Evolutionary conservation across 2,113 vertebrate genomes (phyloP).

Genomic region (Stigmatopora nigra): DNA sequence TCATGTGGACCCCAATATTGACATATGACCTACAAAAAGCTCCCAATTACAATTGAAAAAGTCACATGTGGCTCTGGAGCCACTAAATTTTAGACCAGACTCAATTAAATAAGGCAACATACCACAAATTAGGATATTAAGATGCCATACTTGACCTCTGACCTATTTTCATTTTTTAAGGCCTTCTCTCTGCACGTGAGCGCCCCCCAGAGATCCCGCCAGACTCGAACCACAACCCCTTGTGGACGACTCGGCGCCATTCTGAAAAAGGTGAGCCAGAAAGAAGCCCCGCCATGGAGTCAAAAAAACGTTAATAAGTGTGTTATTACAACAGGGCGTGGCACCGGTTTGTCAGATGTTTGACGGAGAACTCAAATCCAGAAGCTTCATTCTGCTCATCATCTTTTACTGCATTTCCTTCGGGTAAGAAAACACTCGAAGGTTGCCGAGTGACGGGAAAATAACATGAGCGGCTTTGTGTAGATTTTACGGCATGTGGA

Average conservation of each 20-base stretch:
- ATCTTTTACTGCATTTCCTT: slow-evolving; percentile 74
- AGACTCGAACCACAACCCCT: not conserved
- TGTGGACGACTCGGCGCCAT: not conserved
- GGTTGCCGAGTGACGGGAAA: too few relatives aligned
- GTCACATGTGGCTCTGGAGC: too few relatives aligned
- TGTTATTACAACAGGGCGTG: slow-evolving; percentile 34
- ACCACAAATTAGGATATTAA: too few relatives aligned
- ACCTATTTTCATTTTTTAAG: slow-evolving; percentile 26
- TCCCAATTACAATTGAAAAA: not conserved
- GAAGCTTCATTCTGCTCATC: slow-evolving; percentile 56
- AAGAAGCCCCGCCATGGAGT: not conserved
- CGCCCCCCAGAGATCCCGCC: slow-evolving; percentile 11
- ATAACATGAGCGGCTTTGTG: not conserved
- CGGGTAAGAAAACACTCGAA: slow-evolving; percentile 49
- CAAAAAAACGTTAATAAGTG: not conserved
- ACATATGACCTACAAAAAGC: too few relatives aligned
- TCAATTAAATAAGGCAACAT: too few relatives aligned
- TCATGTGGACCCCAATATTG: too few relatives aligned
- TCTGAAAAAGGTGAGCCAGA: slow-evolving; percentile 48
- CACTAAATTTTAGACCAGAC: too few relatives aligned
- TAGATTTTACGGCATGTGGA: slow-evolving; percentile 74
- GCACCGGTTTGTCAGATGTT: slow-evolving; percentile 60
- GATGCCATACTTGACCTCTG: too few relatives aligned
- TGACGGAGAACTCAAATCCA: slow-evolving; percentile 30
- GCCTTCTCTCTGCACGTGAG: slow-evolving; percentile 30